These are phyloP conservation scores for Chironomus tepperi DNA, from an alignment of 1,140 invertebrate genomes.

Conservation along the genomic window DNA sequence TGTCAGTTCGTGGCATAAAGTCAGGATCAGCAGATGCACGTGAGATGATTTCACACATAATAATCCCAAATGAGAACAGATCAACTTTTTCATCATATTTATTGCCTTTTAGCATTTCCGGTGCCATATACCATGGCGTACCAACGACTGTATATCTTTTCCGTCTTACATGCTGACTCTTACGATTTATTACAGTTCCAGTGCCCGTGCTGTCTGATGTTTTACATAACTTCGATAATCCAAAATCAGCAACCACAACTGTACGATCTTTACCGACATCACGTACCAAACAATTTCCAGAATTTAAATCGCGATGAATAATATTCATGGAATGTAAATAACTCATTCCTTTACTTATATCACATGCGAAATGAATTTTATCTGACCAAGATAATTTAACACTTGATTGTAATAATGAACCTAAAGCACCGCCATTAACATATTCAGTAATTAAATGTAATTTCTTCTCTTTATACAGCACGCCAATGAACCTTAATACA, in stretches of 20 bases:
- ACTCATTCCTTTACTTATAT: constrained; percentile 86
- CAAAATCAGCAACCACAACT: constrained; percentile 92
- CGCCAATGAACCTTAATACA: constrained; percentile 85
- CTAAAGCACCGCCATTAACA: constrained; percentile 81
- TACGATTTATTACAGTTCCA: constrained; percentile 39
- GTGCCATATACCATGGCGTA: constrained; percentile 95
- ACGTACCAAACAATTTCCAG: constrained; percentile 89
- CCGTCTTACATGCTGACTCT: constrained; percentile 40
- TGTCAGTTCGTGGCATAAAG: constrained; percentile 75
- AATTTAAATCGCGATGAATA: constrained; percentile 93
- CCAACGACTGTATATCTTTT: constrained; percentile 65
- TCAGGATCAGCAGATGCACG: constrained; percentile 89
- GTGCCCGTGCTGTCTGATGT: constrained; percentile 36
- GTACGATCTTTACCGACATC: constrained; percentile 67
- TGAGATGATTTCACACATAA: constrained; percentile 93
- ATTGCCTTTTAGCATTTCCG: constrained; percentile 94
- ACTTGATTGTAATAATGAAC: constrained; percentile 56
- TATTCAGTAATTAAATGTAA: constrained; percentile 88
- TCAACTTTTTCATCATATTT: constrained; percentile 96
- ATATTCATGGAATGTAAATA: constrained; percentile 91
- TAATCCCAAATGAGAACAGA: constrained; percentile 94
- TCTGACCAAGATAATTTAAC: constrained; percentile 67
- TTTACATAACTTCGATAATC: constrained; percentile 78
- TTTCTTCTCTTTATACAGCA: constrained; percentile 86
- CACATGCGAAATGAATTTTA: constrained; percentile 74